These are phyloP conservation scores for Ooceraea biroi DNA, from an alignment of 1,140 invertebrate genomes.

Conservation along the genomic window DNA sequence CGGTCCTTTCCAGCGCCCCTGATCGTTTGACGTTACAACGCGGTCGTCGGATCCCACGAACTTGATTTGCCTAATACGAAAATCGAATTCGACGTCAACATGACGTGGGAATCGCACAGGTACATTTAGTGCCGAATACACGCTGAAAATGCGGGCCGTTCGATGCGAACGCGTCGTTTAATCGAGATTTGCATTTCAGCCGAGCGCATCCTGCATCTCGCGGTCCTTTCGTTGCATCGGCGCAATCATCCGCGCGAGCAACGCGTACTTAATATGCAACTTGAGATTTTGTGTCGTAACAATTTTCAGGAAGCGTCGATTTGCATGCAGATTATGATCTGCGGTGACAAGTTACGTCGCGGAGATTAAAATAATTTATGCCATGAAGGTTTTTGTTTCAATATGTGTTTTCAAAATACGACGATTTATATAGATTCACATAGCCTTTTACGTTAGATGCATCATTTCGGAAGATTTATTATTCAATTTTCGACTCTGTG, in stretches of 20 bases:
- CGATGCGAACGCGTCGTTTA: conserved; percentile 7
- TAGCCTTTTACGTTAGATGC: too few relatives aligned
- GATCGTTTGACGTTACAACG: conserved; percentile 11
- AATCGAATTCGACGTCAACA: conserved; percentile 16
- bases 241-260: not conserved
- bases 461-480: too few relatives aligned
- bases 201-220: not conserved
- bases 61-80: conserved; percentile 22
- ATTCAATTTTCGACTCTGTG: too few relatives aligned
- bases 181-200: conserved; percentile 22
- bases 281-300: not conserved
- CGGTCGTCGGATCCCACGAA: conserved; percentile 6
- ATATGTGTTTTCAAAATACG: not conserved
- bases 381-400: not conserved
- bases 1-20: not conserved
- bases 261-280: not conserved
- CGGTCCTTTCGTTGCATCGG: not conserved
- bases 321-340: not conserved
- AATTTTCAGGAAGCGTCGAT: not conserved
- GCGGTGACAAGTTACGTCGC: not conserved
- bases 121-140: conserved; percentile 15
- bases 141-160: not conserved
- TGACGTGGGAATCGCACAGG: conserved; percentile 10
- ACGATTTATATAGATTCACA: not conserved
- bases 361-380: not conserved